A percentile compares a stretch with the other conserved stretches of the same genome.
Conservation (phyloP, 2,797 vertebrate species). For the Pipistrellus pygmaeus region DNA sequence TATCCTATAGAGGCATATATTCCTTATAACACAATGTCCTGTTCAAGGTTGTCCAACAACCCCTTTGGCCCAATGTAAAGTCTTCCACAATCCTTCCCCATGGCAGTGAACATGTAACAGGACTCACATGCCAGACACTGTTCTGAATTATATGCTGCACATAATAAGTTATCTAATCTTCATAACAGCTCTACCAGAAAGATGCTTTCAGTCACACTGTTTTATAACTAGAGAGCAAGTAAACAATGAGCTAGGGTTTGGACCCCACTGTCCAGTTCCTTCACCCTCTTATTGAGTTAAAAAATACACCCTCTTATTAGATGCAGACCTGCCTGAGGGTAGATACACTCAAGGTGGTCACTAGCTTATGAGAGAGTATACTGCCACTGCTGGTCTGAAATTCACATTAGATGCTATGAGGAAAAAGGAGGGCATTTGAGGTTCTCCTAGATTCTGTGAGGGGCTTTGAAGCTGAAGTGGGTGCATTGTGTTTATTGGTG, state of each 20-base stretch:
- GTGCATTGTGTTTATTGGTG: fast-evolving
- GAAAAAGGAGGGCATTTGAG: fast-evolving
- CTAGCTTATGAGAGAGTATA: no score
- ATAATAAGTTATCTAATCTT: background rate
- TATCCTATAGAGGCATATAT: background rate
- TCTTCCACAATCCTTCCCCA: background rate
- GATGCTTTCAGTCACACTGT: background rate
- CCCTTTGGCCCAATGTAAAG: background rate
- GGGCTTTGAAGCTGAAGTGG: background rate
- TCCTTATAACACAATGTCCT: background rate
- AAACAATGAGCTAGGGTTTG: background rate
- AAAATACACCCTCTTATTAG: background rate
- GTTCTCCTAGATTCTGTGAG: background rate
- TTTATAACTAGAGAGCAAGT: background rate
- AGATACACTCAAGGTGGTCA: fast-evolving
- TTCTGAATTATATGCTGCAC: background rate
- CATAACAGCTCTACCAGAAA: background rate
- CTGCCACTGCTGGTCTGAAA: background rate
- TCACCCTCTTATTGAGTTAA: background rate
- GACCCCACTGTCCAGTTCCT: no score
- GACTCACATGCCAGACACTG: background rate
- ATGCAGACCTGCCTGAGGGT: background rate
- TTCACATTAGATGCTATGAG: fast-evolving
- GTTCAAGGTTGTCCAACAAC: background rate
- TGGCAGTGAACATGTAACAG: fast-evolving